Base-by-base conservation (phyloP, 2,113 vertebrate genomes). In the Atrichornis clamosus region DNA sequence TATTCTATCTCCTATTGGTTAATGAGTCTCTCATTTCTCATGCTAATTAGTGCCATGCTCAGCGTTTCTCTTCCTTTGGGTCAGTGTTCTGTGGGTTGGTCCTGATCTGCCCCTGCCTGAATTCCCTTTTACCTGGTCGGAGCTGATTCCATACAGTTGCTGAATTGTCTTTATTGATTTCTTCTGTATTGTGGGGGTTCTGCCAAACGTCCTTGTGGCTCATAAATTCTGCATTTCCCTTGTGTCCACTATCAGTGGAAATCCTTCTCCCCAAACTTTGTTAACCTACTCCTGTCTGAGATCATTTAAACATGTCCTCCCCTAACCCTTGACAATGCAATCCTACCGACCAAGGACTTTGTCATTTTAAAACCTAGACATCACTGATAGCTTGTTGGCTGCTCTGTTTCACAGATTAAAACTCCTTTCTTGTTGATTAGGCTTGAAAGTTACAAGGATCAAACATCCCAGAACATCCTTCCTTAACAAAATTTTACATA, bases 231-330 rank as follows among this genome's bases (percentile, higher is more conserved):
- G 21, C 26, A 47, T 55, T 70, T 24, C n/a, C n/a, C 19, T 4
- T 33, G 4, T 37, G 37, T 30, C 27, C 10, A 22, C 1, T 6
- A 5, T 27, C 21, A 10, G 13, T 50, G 83, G 37, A 27, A 58
- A 59, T 37, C 26, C 74, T 87, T 63, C n/a, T 47, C 17, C 24
- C 35, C 12, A 13, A 21, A 20, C 85, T 41, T 35, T 32, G 35
- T 22, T 35, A 15, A 10, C 21, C 22, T 72, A 7, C 17, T 6
- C 1, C 4, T 1, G 13, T 20, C 65, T 32, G 65, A 49, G n/a
- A 15, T 21, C 58, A 18, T 0, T 6, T 58, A 19, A 22, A 21
- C 41, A 0, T 1, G 24, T 46, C 49, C 49, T 26, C 67, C 26
- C 58, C 32, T 10, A 72, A 42, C 32, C 21, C 35, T 26, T 8